A percentile compares a stretch with the other conserved stretches of the same genome.
Conservation (phyloP, 2,797 vertebrate genomes). For the Myotis planiceps region DNA sequence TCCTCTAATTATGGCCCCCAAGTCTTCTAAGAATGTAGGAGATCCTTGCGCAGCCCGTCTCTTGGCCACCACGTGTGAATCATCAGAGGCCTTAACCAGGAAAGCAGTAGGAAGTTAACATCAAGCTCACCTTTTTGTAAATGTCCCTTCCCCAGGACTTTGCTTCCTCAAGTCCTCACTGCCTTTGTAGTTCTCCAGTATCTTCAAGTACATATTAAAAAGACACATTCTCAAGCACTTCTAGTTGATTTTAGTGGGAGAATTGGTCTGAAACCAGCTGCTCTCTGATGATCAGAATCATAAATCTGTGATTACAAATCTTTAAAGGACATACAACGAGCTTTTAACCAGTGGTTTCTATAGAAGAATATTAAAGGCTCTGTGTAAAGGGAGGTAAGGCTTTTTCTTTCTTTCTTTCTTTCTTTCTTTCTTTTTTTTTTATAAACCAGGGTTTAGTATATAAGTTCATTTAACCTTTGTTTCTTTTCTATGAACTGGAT, state of each 20-base stretch:
- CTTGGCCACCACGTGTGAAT: neutral
- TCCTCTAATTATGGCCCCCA: neutral
- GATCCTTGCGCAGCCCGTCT: neutral
- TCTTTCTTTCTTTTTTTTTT: neutral
- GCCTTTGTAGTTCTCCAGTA: neutral
- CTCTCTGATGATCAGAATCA: neutral
- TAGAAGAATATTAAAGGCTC: neutral
- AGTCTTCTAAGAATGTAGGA: neutral
- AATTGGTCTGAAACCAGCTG: neutral
- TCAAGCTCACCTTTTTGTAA: neutral
- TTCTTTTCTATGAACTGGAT: neutral
- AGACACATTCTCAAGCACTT: neutral
- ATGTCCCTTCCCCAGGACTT: neutral
- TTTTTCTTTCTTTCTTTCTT: neutral
- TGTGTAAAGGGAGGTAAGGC: neutral
- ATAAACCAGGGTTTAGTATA: neutral
- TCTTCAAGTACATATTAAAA: constrained; percentile 4
- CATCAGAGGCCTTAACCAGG: neutral
- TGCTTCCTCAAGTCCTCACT: neutral
- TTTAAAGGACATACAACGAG: neutral
- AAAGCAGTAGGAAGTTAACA: neutral
- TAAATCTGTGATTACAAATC: neutral
- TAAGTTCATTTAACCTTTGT: neutral
- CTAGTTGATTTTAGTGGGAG: neutral
- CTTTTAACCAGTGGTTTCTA: neutral